A percentile compares a stretch with the other conserved stretches of the same genome.
These are phyloP conservation scores for Drosophila erecta DNA, from an alignment of 1,140 invertebrate genomes.

Conservation along the genomic window DNA sequence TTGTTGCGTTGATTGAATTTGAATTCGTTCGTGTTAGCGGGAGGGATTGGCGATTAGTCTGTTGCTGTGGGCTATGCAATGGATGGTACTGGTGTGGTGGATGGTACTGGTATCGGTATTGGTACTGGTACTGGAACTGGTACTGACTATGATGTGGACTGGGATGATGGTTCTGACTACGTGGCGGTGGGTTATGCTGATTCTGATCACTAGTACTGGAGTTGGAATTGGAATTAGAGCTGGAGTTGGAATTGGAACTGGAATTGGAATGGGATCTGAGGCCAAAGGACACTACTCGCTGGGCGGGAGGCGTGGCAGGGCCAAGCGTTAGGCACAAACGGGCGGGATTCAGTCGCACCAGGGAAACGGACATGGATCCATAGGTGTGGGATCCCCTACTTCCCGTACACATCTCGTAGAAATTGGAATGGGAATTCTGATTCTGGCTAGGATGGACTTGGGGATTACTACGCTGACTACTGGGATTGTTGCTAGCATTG, in stretches of 20 bases:
- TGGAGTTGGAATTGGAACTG: slow-evolving; percentile 19
- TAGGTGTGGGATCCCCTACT: slow-evolving; percentile 40
- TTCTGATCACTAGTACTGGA: slow-evolving; percentile 26
- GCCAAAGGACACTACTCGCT: slow-evolving; percentile 46
- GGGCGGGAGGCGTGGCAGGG: slow-evolving; percentile 27
- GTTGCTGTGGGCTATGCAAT: slow-evolving; percentile 66
- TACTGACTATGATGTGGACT: slow-evolving; percentile 30
- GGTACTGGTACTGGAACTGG: slow-evolving; percentile 1
- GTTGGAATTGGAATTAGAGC: neutral
- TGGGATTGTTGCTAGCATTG: slow-evolving; percentile 38
- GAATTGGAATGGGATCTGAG: slow-evolving; percentile 10
- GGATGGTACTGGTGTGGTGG: slow-evolving; percentile 43
- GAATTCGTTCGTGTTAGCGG: slow-evolving; percentile 84
- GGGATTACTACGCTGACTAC: slow-evolving; percentile 21
- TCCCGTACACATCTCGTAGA: slow-evolving; percentile 56
- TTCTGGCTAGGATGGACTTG: slow-evolving; percentile 17
- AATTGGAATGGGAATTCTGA: slow-evolving; percentile 32
- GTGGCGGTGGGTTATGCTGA: slow-evolving; percentile 22
- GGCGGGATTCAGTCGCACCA: slow-evolving; percentile 71
- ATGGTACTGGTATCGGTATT: slow-evolving; percentile 34
- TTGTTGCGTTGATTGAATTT: slow-evolving; percentile 83
- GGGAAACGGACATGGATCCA: slow-evolving; percentile 73
- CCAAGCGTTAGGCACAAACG: slow-evolving; percentile 70
- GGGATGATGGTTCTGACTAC: slow-evolving; percentile 46
- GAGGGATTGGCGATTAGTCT: slow-evolving; percentile 84